Percentiles rank a stretch among this genome's conserved stretches.
Conservation (phyloP, 2,113 vertebrate species). For the Lipotes vexillifer region DNA sequence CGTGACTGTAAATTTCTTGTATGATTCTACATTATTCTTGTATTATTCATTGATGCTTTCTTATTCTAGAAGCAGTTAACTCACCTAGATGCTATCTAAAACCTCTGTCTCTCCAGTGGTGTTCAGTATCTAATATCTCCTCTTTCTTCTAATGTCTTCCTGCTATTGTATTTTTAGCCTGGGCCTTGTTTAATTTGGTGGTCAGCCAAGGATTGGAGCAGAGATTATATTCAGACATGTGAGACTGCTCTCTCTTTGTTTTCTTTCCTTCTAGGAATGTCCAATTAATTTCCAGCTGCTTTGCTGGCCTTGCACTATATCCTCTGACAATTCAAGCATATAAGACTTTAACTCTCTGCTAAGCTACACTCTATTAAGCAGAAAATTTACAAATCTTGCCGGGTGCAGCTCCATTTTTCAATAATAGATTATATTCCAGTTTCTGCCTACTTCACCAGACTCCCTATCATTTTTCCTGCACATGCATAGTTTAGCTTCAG, state of each 20-base stretch:
- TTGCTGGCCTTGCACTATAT: background rate
- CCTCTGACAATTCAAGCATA: background rate
- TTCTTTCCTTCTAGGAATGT: background rate
- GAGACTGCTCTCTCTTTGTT: background rate
- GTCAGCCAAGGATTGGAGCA: background rate
- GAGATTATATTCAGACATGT: background rate
- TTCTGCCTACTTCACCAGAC: background rate
- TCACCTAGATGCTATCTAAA: background rate
- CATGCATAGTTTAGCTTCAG: background rate
- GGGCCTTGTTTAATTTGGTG: background rate
- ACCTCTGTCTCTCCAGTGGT: accelerated
- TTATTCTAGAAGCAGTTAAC: background rate
- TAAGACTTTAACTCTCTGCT: background rate
- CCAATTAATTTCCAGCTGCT: background rate
- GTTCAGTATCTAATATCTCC: background rate
- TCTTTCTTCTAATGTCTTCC: background rate
- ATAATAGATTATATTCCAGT: background rate
- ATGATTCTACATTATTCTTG: background rate
- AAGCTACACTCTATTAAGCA: background rate
- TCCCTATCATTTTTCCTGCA: background rate
- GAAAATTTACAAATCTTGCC: background rate
- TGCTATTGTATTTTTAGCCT: background rate
- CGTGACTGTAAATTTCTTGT: background rate
- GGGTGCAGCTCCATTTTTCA: background rate
- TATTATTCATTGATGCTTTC: background rate